phyloP scores from a whole-genome alignment of 2,113 vertebrate species.

The Xyliphius kryptos region DNA sequence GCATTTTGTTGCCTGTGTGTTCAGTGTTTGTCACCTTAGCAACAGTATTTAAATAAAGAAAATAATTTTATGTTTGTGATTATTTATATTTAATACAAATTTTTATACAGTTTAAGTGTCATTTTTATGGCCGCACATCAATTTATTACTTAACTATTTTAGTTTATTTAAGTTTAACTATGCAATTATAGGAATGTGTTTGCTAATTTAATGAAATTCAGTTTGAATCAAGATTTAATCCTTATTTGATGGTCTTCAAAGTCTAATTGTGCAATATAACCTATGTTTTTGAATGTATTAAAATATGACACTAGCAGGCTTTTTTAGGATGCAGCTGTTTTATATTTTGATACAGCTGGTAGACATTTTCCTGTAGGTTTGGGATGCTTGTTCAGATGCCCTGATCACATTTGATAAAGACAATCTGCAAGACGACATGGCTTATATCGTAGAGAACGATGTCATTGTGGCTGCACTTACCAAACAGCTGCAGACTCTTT shows the following conservation, averaged over 20 bases:
- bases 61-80: too few species aligned
- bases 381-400: conserved; percentile 97
- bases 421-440: conserved; percentile 85
- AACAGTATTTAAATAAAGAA: too few species aligned
- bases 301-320: neutral
- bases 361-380: conserved; percentile 76
- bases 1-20: conserved; percentile 56
- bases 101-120: too few species aligned
- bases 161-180: too few species aligned
- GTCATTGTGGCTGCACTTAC: conserved; percentile 84
- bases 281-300: conserved; percentile 27
- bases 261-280: conserved; percentile 52
- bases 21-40: conserved; percentile 56
- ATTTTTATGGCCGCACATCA: too few species aligned
- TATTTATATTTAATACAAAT: too few species aligned
- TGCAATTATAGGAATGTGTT: too few species aligned
- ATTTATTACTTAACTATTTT: too few species aligned
- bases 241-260: too few species aligned
- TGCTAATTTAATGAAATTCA: too few species aligned
- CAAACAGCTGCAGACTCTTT: conserved; percentile 77
- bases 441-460: conserved; percentile 93
- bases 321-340: neutral
- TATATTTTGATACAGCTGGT: conserved; percentile 35
- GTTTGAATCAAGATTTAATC: too few species aligned
- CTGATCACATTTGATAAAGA: conserved; percentile 94